Conservation (phyloP, 2,797 vertebrate genomes). For the Lemur catta region DNA sequence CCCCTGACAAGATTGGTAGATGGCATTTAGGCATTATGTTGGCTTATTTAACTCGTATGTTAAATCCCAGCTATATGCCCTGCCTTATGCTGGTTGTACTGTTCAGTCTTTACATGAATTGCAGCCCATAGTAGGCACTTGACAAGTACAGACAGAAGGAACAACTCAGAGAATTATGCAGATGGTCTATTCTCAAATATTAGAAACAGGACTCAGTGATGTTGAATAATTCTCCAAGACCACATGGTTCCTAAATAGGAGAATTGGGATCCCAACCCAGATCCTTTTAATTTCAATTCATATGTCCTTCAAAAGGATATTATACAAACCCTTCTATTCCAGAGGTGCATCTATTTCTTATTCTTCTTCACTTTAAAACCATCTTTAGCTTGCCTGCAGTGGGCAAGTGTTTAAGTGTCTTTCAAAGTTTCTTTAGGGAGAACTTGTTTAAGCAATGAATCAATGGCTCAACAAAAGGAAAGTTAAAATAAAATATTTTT, state of each 20-base stretch:
- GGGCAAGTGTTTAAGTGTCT: neutral
- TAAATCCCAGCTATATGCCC: neutral
- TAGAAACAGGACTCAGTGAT: neutral
- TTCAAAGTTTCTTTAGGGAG: neutral
- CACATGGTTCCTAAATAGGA: neutral
- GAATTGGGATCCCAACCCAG: neutral
- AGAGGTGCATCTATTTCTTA: neutral
- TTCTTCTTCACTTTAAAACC: neutral
- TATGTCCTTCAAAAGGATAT: neutral
- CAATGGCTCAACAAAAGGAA: neutral
- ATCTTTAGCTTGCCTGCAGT: neutral
- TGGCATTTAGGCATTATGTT: neutral
- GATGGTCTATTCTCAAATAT: neutral
- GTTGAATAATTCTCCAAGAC: neutral
- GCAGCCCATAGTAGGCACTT: neutral
- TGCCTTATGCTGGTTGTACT: neutral
- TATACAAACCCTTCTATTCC: neutral
- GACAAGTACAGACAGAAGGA: neutral
- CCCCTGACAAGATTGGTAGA: neutral
- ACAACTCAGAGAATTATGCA: neutral
- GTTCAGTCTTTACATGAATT: neutral
- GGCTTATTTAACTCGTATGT: neutral
- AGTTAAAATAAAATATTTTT: neutral
- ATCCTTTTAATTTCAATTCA: neutral
- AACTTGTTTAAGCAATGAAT: neutral